phyloP scores from a whole-genome alignment of 2,113 vertebrate species.

The Noctilio leporinus region DNA sequence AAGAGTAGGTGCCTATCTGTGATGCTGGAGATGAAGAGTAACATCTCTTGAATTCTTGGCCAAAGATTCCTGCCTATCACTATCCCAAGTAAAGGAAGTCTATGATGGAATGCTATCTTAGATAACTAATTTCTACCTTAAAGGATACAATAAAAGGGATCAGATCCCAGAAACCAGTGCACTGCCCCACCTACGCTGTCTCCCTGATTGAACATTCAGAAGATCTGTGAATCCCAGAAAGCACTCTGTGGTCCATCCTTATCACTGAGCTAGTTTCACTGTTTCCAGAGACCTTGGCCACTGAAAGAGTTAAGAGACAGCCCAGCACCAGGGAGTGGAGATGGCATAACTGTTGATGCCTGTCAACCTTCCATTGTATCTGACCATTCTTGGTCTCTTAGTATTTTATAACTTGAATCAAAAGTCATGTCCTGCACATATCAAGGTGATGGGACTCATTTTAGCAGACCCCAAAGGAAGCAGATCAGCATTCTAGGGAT shows the following conservation, averaged over 20 bases:
- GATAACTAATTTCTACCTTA: not conserved
- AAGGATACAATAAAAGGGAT: not conserved
- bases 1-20: not conserved
- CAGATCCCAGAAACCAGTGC: not conserved
- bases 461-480: not conserved
- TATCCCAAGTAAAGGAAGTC: not conserved
- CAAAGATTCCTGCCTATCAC: not conserved
- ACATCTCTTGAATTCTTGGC: not conserved
- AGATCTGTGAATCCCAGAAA: not conserved
- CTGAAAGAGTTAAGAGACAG: not conserved
- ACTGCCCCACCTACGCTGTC: accelerated
- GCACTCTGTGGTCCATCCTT: not conserved
- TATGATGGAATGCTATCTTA: not conserved
- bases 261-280: not conserved
- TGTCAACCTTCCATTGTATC: not conserved
- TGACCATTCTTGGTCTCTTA: not conserved
- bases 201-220: not conserved
- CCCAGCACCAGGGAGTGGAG: not conserved
- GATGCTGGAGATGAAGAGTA: not conserved
- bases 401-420: not conserved
- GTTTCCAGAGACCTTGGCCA: not conserved
- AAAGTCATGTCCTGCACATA: not conserved
- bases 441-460: not conserved
- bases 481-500: not conserved
- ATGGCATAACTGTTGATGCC: no score